Evolutionary conservation across 2,113 vertebrate species (phyloP), one percentile per base, ranked within the genome.

Genomic region (Ellobius talpinus): DNA sequence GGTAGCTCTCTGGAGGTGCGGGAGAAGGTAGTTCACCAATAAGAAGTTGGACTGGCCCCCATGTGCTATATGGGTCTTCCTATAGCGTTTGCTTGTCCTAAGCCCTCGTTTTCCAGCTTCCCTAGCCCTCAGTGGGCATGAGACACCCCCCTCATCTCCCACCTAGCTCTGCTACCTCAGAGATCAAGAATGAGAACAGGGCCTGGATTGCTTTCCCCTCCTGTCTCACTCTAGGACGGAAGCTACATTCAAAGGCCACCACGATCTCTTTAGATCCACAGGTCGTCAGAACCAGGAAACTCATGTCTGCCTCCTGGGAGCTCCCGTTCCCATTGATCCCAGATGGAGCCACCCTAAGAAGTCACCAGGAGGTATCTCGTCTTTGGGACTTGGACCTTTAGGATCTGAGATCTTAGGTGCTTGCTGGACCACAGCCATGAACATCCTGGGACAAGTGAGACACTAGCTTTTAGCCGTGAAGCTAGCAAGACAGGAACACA

Each of bases 381-480:
- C 3, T 66, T 3, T 8, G 36, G 36, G 45, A 29, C 33, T 24
- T 26, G 0, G 14, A 73, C 55, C 45, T 23, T 10, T 21, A 23
- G 24, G 42, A 2, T n/a, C 58, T 7, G 84, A 50, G 45, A 17
- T 42, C 58, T 63, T 85, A 42, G n/a, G 16, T 45, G 26, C 29
- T 86, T 45, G 16, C 61, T 66, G 47, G 82, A 10, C 42, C 8
- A 8, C 24, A 26, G 47, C 58, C 33, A 13, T 2, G 0, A 24
- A 16, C 6, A 73, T 11, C 50, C 52, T 1, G 7, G 6, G 52
- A n/a, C 26, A 31, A 29, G 23, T 9, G 55, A 1, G 0, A 23
- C 17, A 11, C 66, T 33, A 2, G 4, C 12, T 63, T 14, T 36
- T 9, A 12, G 0, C 33, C 55, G 0, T 1, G 17, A 52, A 73